A percentile compares a stretch with the other conserved stretches of the same genome.
phyloP scores from a whole-genome alignment of 2,888 invertebrate species.

The Leucoma salicis region DNA sequence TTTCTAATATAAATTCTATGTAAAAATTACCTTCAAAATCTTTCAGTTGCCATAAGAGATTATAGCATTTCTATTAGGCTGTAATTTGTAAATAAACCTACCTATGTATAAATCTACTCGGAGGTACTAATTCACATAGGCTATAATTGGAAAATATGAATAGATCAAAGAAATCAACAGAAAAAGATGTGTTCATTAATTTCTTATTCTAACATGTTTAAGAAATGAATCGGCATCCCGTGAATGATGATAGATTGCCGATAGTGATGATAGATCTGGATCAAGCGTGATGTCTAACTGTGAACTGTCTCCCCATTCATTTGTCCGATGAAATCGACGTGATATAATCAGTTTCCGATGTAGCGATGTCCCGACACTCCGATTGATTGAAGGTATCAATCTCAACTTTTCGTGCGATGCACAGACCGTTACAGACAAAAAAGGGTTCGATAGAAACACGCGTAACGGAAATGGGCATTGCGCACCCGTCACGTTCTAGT shows the following conservation, averaged over 20 bases:
- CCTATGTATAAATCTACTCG: no score
- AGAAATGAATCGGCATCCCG: slow-evolving; percentile 26
- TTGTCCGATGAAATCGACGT: slow-evolving; percentile 73
- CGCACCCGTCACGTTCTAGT: slow-evolving; percentile 64
- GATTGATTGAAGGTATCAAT: slow-evolving; percentile 78
- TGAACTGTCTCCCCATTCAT: slow-evolving; percentile 60
- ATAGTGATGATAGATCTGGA: slow-evolving; percentile 58
- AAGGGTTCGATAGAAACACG: slow-evolving; percentile 73
- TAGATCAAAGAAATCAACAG: no score
- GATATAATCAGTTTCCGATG: slow-evolving; percentile 75
- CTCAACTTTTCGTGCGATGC: slow-evolving; percentile 71
- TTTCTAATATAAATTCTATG: no score
- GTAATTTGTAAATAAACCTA: no score
- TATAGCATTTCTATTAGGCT: no score
- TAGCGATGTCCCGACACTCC: slow-evolving; percentile 67
- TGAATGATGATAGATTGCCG: slow-evolving; percentile 41
- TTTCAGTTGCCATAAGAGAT: no score
- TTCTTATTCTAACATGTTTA: slow-evolving; percentile 25
- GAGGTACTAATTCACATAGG: no score
- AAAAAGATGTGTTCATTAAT: no score
- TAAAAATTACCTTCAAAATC: no score
- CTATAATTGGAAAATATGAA: no score
- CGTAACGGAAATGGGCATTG: slow-evolving; percentile 76
- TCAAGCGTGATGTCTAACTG: slow-evolving; percentile 67
- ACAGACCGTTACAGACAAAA: slow-evolving; percentile 76